Evolutionary conservation across 2,888 invertebrate species (phyloP).

Genomic region (Parnassius mnemosyne): DNA sequence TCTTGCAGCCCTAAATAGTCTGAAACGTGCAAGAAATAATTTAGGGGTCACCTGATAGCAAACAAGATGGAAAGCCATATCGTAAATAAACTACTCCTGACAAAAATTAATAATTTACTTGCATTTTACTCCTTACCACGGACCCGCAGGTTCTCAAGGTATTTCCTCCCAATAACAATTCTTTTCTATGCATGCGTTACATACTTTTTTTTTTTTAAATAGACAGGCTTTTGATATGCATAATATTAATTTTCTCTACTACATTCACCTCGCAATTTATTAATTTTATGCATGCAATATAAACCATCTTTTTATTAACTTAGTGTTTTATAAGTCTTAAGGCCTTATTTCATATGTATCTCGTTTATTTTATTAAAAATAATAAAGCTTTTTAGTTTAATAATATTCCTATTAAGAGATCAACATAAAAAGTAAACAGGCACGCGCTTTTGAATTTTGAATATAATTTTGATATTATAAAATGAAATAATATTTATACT

Average conservation of each 20-base stretch:
- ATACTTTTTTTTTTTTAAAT: slow-evolving; percentile 32
- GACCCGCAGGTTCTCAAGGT: slow-evolving; percentile 83
- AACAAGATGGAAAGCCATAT: slow-evolving; percentile 52
- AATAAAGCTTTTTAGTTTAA: neutral
- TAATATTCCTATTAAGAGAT: neutral
- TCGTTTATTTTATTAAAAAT: neutral
- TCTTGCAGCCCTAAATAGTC: slow-evolving; percentile 45
- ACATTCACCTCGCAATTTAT: neutral
- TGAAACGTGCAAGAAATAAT: slow-evolving; percentile 44
- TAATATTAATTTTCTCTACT: slow-evolving; percentile 18
- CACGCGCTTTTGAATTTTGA: neutral
- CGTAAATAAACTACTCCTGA: slow-evolving; percentile 41
- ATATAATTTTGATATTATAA: neutral
- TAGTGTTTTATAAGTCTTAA: too few species aligned
- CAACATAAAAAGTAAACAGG: neutral
- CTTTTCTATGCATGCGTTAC: slow-evolving; percentile 72
- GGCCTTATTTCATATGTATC: neutral
- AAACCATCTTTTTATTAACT: too few species aligned
- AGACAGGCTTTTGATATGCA: slow-evolving; percentile 42
- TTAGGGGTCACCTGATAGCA: slow-evolving; percentile 70
- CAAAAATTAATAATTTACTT: slow-evolving; percentile 74
- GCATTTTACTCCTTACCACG: slow-evolving; percentile 77
- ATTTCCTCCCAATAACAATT: slow-evolving; percentile 77
- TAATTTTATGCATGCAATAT: slow-evolving; percentile 43
- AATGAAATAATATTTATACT: too few species aligned